A percentile compares a stretch with the other conserved stretches of the same genome.
Conservation (phyloP, 2,797 vertebrate species). For the Phataginus tricuspis region DNA sequence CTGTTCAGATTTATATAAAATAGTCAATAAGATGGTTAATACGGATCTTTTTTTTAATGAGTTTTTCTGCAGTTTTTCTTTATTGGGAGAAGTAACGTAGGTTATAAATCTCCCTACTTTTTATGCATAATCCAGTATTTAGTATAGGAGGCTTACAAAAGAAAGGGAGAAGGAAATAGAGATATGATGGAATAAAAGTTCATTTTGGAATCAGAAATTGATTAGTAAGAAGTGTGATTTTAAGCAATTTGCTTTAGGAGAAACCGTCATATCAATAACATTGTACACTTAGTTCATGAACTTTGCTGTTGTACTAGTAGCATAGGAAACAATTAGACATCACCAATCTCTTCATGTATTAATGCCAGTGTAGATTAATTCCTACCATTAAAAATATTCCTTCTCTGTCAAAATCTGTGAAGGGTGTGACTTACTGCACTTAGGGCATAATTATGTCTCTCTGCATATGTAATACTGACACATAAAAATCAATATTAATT, state of each 20-base stretch:
- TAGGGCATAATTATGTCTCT: conserved; percentile 60
- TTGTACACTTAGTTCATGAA: conserved; percentile 48
- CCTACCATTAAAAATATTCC: conserved; percentile 70
- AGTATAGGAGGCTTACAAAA: not conserved
- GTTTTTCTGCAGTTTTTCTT: not conserved
- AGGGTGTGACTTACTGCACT: conserved; percentile 68
- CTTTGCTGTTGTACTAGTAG: conserved; percentile 69
- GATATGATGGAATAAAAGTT: not conserved
- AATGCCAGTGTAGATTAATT: conserved; percentile 76
- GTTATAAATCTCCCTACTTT: not conserved
- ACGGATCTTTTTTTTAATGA: not conserved
- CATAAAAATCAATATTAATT: conserved; percentile 79
- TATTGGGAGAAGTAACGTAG: not conserved
- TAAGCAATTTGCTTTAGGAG: conserved; percentile 45
- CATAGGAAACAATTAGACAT: conserved; percentile 75
- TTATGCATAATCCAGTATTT: not conserved
- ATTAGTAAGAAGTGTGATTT: not conserved
- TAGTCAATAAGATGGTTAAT: not conserved
- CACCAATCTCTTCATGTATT: conserved; percentile 62
- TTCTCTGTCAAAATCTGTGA: conserved; percentile 74
- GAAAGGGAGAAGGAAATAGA: not conserved
- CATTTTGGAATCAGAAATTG: conserved; percentile 5
- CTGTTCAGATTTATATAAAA: not conserved
- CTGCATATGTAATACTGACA: conserved; percentile 69
- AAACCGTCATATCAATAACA: conserved; percentile 39